These are phyloP conservation scores for Larimichthys polyactis DNA, from an alignment of 2,113 vertebrate genomes.

Conservation along the genomic window DNA sequence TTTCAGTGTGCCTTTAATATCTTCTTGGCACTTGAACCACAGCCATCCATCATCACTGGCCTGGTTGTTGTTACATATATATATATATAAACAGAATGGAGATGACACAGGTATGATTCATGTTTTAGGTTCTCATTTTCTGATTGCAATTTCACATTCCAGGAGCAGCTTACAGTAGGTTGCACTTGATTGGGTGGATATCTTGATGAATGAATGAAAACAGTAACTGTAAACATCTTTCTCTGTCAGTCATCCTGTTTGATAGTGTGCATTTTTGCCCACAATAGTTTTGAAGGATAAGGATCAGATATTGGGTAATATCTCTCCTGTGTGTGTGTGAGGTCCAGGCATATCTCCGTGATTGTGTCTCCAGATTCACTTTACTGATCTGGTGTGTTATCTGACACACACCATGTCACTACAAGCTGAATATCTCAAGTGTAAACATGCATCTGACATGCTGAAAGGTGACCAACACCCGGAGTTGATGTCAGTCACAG, in stretches of 20 bases:
- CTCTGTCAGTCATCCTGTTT: constrained; percentile 17
- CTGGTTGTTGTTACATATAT: no score
- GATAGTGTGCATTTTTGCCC: constrained; percentile 52
- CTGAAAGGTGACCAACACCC: constrained; percentile 31
- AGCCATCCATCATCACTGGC: not conserved
- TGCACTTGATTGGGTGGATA: constrained; percentile 17
- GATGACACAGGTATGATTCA: not conserved
- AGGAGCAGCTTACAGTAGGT: constrained; percentile 8
- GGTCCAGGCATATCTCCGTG: constrained; percentile 71
- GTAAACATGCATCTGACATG: constrained; percentile 59
- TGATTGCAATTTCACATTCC: not conserved
- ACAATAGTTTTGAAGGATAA: constrained; percentile 65
- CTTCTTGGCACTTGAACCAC: not conserved
- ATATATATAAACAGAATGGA: not conserved
- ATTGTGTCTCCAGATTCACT: constrained; percentile 58
- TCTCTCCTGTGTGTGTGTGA: constrained; percentile 72
- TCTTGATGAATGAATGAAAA: constrained; percentile 56
- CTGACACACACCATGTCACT: constrained; percentile 50
- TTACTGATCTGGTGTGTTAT: constrained; percentile 66
- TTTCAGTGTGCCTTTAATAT: not conserved
- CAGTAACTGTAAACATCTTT: constrained; percentile 32
- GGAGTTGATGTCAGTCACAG: not conserved
- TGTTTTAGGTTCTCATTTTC: not conserved
- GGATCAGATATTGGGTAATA: constrained; percentile 73
- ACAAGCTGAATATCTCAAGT: constrained; percentile 48